Evolutionary conservation across 2,888 invertebrate species (phyloP), one percentile per base, ranked within the genome.

Genomic region (Volucella inflata): DNA sequence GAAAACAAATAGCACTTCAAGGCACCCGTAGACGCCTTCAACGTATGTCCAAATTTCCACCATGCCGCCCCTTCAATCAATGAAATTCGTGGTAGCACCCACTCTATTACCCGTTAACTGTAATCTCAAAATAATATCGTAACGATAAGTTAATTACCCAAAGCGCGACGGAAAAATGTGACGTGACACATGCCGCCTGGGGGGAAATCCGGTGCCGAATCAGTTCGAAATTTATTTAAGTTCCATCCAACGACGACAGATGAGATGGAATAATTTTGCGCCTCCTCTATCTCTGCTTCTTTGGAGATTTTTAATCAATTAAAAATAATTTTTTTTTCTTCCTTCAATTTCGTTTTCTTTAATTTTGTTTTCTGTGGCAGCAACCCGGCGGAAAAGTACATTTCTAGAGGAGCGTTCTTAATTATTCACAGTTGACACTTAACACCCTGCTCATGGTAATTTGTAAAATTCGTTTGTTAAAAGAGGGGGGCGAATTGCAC

Each of bases 141-240:
- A 75, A 84, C 80, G 84, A 84, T 80, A 80, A 84, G 80, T 84
- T 84, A 84, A 84, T 84, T 84, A 84, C 65, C 65, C 42, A 30
- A 10, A 10, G 17, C 50, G 67, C 51, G 36, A 44, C 21, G 46
- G 46, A 10, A 59, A 48, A 48, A 62, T 48, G 40, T 57, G 21
- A 80, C 65, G 53, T 75, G 70, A 79, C 55, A 59, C 48, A 68
- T 64, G 64, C 38, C 50, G 48, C 80, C 59, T 44, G n/a, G 55
- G 55, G 80, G 84, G 65, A 70, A 80, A 80, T 75, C 80, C 79
- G 78, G 68, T 36, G 1, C 36, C 64, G 64, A 75, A 84, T 65
- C 75, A 70, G 80, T 53, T 50, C 36, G 65, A 70, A 80, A 84
- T 84, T 84, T 84, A 80, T 84, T 80, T 53, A 65, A 80, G 75